Base-by-base conservation (phyloP, 2,797 vertebrate genomes). In the Heterohyrax brucei region DNA sequence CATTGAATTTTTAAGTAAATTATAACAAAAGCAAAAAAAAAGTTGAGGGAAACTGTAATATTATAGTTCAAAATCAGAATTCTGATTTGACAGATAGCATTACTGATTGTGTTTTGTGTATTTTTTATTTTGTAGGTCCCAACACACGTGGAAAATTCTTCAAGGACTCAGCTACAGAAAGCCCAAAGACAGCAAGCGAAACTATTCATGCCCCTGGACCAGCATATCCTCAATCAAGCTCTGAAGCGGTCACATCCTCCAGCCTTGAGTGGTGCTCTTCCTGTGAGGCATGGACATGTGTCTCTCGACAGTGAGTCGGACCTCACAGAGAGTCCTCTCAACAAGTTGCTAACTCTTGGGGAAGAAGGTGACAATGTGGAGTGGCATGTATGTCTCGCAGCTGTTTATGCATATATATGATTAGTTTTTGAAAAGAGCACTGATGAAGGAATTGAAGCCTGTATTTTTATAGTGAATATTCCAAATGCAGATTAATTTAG, bases 131-230 rank as follows among this genome's bases (percentile, higher is more conserved):
- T 61, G 6, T 96, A 99, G 99, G 99, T 99, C 95, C 99, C 99
- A 98, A 99, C 98, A 92, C 99, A 99, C 97, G 98, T 99, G 98
- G 99, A 99, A 98, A 99, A 98, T 97, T 99, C 99, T 93, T 95
- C 97, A 21, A 99, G 99, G 96, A 99, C 99, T 97, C 99, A 99
- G 79, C 98, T 99, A 85, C 99, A 99, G 86, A 99, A 99, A 98
- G 97, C 98, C 94, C 99, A 99, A 98, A 99, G 98, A 90, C 99
- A 99, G 97, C 99, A 99, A 98, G 99, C 99, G 97, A 99, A 99
- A 97, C 99, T 99, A 97, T 99, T 99, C 97, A 97, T 99, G 98
- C 99, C 99, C 2, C 98, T 99, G 26, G 99, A 99, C 76, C 98
- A 99, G 93, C 99, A 99, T 97, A 96, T 99, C 68, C 97, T 98